A percentile compares a stretch with the other conserved stretches of the same genome.
These are phyloP conservation scores for Caenorhabditis elegans DNA, from an alignment of 1,140 invertebrate species.

Conservation along the genomic window DNA sequence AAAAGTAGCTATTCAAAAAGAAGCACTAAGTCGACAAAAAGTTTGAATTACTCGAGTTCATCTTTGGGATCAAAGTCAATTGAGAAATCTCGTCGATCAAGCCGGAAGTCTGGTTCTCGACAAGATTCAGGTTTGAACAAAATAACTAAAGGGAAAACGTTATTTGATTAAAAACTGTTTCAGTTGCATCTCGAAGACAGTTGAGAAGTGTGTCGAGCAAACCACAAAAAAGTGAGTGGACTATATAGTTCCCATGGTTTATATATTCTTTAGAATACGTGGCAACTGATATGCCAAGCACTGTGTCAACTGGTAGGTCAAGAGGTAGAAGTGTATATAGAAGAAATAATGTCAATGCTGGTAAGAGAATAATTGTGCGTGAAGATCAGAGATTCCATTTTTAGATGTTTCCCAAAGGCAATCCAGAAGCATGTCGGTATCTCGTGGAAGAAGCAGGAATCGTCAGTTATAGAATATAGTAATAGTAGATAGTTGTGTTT, in stretches of 20 bases:
- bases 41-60: neutral
- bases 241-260: neutral
- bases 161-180: neutral
- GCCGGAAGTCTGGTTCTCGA: neutral
- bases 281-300: neutral
- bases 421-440: neutral
- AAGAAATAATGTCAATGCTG: conserved; percentile 3
- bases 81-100: neutral
- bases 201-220: neutral
- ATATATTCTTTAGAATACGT: neutral
- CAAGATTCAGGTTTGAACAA: neutral
- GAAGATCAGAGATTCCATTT: neutral
- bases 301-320: neutral
- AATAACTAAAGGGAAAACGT: too few relatives aligned
- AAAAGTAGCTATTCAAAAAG: neutral
- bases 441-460: neutral
- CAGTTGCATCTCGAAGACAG: neutral
- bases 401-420: neutral
- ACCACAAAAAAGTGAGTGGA: neutral
- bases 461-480: neutral
- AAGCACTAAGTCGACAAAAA: neutral
- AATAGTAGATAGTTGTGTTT: neutral
- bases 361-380: neutral
- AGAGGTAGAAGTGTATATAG: neutral
- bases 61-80: neutral